Base-by-base conservation (phyloP, 64 coral and sea anemone species). In the Montipora cactus region DNA sequence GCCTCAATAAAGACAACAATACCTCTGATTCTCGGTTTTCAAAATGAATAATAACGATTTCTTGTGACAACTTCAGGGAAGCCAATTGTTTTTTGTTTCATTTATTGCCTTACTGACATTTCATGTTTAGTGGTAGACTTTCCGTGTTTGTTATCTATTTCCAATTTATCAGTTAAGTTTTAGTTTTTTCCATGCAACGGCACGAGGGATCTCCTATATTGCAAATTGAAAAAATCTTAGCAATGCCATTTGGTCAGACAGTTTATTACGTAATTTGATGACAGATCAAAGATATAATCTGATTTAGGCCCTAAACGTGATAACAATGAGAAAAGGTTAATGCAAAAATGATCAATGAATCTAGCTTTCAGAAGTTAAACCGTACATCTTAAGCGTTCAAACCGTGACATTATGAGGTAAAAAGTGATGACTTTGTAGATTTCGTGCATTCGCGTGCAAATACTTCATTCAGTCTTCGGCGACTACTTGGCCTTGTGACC, bases 271-370 rank as follows among this genome's bases (percentile, higher is more conserved):
- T 47, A 16, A 69, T 2, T 20, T 67, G 82, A 71, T 86, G 82
- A 86, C 19, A 86, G 45, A 86, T 86, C 2, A 8, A 50, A 52
- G 82, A 86, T 86, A 86, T 86, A 49, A 86, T 86, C 82, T 86
- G 12, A 51, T 49, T 86, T 86, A 23, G 12, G 15, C 6, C 70
- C 13, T 20, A 20, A 47, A 45, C 64, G 14, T 47, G 46, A 68
- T 20, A 50, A 22, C 64, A 71, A 8, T 72, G 61, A 8, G 18
- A 69, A 19, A 5, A 13, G 0, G 45, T 71, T 50, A 49, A 10
- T 49, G 44, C 5, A n/a, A 3, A 50, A 51, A 20, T 50, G 66
- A 51, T 72, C 16, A 19, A 48, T 18, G 44, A 46, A 69, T 47
- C 13, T 71, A 86, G 7, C 10, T 11, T 47, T 71, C 8, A 14